A percentile compares a stretch with the other conserved stretches of the same genome.
These are phyloP conservation scores for Adela reaumurella DNA, from an alignment of 2,888 invertebrate species.

Conservation along the genomic window DNA sequence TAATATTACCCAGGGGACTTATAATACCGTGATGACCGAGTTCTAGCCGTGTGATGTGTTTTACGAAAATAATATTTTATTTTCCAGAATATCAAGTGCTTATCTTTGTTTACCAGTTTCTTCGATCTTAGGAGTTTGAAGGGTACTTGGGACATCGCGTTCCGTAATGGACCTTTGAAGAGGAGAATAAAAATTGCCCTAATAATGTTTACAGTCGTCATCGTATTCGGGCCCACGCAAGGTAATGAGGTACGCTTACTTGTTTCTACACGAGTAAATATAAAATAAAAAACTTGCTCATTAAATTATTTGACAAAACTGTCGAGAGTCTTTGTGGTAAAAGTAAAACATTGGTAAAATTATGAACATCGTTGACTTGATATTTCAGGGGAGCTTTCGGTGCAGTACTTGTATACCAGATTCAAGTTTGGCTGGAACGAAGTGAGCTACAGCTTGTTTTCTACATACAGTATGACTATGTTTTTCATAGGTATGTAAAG, in stretches of 20 bases:
- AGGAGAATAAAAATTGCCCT: not conserved
- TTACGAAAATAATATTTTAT: no score
- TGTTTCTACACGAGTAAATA: no score
- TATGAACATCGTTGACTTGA: no score
- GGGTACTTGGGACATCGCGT: not conserved
- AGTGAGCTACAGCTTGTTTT: slow-evolving; percentile 10
- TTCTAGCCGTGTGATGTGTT: no score
- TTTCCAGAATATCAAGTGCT: not conserved
- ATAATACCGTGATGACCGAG: no score
- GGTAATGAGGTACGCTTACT: no score
- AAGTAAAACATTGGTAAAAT: no score
- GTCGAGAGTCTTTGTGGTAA: no score
- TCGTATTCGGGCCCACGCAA: not conserved
- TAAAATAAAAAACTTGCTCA: no score
- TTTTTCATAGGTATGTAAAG: slow-evolving; percentile 9
- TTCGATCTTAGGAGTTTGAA: not conserved
- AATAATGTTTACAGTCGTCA: not conserved
- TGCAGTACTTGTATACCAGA: slow-evolving; percentile 16
- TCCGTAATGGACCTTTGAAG: not conserved
- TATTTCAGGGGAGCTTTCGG: slow-evolving; percentile 14
- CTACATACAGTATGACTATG: slow-evolving; percentile 8
- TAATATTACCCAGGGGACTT: no score
- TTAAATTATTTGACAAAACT: no score
- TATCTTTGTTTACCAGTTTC: not conserved
- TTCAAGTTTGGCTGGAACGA: slow-evolving; percentile 16